Percentiles rank a stretch among this genome's conserved stretches.
These are phyloP conservation scores for Drosophila nigricruria DNA, from an alignment of 2,888 invertebrate genomes.

Conservation along the genomic window DNA sequence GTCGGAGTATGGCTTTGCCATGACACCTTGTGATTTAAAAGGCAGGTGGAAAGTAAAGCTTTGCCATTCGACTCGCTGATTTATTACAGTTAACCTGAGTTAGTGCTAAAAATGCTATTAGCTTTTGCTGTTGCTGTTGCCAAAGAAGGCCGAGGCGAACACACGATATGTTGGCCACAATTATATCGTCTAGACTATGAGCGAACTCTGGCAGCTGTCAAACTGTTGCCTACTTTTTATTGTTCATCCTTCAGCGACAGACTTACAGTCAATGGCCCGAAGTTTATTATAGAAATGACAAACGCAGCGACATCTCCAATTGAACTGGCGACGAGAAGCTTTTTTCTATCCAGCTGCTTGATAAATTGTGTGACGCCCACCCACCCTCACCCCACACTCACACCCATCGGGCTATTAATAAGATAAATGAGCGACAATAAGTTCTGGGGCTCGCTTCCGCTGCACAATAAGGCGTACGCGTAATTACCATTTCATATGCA, in stretches of 20 bases:
- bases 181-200: conserved; percentile 68
- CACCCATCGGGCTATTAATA: conserved; percentile 65
- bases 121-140: conserved; percentile 45
- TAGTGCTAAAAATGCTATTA: conserved; percentile 68
- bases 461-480: conserved; percentile 76
- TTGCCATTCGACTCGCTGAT: conserved; percentile 59
- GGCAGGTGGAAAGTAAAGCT: conserved; percentile 67
- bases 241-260: conserved; percentile 30
- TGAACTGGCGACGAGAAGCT: conserved; percentile 39
- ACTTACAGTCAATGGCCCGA: conserved; percentile 47
- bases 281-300: conserved; percentile 77
- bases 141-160: conserved; percentile 19
- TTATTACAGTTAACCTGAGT: conserved; percentile 68
- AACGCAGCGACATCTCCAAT: conserved; percentile 59
- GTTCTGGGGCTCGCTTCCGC: conserved; percentile 66
- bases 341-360: conserved; percentile 58
- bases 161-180: conserved; percentile 61
- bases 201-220: conserved; percentile 57
- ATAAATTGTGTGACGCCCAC: conserved; percentile 60
- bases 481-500: conserved; percentile 81
- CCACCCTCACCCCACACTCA: too few relatives aligned
- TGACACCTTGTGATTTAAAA: conserved; percentile 79
- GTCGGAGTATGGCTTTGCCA: conserved; percentile 20
- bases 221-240: conserved; percentile 42
- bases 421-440: conserved; percentile 79